Evolutionary conservation across 2,797 vertebrate genomes (phyloP).

Genomic region (Dipus sagitta): DNA sequence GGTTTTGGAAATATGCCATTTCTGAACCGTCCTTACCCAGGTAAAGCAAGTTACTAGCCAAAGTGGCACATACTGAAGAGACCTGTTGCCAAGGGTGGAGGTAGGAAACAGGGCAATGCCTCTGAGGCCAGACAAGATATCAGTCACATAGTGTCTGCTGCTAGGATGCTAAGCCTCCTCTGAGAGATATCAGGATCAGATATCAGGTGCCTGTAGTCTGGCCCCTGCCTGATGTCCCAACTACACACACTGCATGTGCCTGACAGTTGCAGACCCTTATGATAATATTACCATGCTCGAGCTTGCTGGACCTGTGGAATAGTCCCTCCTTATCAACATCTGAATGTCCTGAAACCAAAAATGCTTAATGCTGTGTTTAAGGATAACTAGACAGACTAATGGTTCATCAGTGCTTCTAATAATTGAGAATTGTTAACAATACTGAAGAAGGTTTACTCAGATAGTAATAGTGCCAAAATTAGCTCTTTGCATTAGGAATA

Average conservation of each 20-base stretch:
- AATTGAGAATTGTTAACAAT: slow-evolving; percentile 13
- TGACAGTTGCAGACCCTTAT: background rate
- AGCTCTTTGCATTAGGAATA: background rate
- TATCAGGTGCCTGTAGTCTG: background rate
- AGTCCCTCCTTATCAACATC: background rate
- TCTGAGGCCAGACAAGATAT: background rate
- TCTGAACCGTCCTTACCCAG: background rate
- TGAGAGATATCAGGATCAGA: background rate
- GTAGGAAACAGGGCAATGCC: background rate
- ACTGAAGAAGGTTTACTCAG: background rate
- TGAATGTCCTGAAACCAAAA: background rate
- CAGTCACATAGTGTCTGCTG: background rate
- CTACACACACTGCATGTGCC: background rate
- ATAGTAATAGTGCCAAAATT: background rate
- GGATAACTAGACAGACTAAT: slow-evolving; percentile 15
- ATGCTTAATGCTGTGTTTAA: background rate
- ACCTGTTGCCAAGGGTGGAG: slow-evolving; percentile 6
- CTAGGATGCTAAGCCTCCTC: background rate
- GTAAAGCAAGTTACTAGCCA: background rate
- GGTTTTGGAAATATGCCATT: slow-evolving; percentile 8
- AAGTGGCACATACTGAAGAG: background rate
- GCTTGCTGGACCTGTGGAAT: background rate
- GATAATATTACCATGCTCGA: background rate
- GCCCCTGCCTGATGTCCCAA: background rate
- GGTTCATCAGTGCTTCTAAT: background rate